Evolutionary conservation across 2,888 invertebrate species (phyloP).

Genomic region (Auanema freiburgensis): DNA sequence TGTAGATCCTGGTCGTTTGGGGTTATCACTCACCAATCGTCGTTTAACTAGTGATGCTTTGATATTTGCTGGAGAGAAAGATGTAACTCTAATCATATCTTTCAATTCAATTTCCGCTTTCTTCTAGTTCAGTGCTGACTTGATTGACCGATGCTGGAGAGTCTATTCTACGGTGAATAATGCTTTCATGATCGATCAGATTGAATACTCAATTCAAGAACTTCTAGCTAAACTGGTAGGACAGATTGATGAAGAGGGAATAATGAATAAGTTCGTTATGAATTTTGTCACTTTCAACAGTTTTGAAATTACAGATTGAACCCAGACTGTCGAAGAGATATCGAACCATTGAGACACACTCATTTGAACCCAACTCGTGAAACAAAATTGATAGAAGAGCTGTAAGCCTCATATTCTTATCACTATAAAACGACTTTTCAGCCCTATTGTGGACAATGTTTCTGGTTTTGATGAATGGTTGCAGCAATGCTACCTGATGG

Average conservation of each 20-base stretch:
- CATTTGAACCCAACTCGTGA: constrained; percentile 3
- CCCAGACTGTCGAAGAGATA: constrained; percentile 15
- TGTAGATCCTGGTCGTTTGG: constrained; percentile 23
- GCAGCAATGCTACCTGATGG: constrained; percentile 15
- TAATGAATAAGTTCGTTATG: constrained; percentile 5
- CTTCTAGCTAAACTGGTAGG: constrained; percentile 11
- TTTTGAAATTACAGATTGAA: not conserved
- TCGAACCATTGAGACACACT: constrained; percentile 12
- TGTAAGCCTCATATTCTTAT: not conserved
- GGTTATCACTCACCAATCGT: constrained; percentile 3
- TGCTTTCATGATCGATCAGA: constrained; percentile 14
- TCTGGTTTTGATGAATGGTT: constrained; percentile 12
- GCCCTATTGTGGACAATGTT: constrained; percentile 19
- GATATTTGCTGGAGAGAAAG: constrained; percentile 16
- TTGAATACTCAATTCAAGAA: constrained; percentile 17
- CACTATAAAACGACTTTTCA: not conserved
- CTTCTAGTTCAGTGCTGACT: constrained; percentile 16
- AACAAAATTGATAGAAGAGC: not conserved
- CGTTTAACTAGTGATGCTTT: not conserved
- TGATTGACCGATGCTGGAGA: constrained; percentile 20
- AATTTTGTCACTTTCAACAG: not conserved
- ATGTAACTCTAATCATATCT: constrained; percentile 6
- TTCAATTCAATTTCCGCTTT: not conserved
- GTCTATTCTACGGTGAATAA: constrained; percentile 15
- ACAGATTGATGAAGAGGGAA: constrained; percentile 1